These are phyloP conservation scores for Aegithalos caudatus DNA, from an alignment of 2,113 vertebrate species.

Conservation along the genomic window DNA sequence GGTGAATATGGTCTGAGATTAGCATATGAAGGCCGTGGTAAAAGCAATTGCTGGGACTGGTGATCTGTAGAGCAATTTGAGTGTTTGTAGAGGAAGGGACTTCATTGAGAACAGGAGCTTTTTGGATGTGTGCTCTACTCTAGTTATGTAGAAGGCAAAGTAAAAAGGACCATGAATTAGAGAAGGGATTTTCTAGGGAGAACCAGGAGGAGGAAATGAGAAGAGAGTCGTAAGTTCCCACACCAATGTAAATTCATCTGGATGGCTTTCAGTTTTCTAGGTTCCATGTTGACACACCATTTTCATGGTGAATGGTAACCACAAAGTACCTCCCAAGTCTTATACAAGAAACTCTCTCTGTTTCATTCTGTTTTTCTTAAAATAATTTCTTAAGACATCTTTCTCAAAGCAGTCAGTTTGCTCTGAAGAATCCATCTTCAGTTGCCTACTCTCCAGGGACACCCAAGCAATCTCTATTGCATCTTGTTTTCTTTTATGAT, in stretches of 20 bases:
- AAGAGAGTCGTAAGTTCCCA: background rate
- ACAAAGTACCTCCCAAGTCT: background rate
- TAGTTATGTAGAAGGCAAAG: background rate
- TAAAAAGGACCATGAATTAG: background rate
- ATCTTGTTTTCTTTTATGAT: background rate
- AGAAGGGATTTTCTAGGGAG: background rate
- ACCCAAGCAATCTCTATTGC: background rate
- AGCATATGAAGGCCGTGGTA: background rate
- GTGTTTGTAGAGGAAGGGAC: background rate
- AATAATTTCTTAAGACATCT: background rate
- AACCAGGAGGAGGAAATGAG: background rate
- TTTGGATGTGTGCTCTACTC: background rate
- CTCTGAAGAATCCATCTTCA: background rate
- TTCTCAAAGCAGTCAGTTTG: background rate
- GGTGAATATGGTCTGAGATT: background rate
- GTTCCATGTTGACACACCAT: background rate
- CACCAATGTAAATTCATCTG: background rate
- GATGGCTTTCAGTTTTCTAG: background rate
- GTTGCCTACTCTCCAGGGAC: background rate
- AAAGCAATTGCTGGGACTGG: background rate
- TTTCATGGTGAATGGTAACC: background rate
- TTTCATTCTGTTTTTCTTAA: background rate
- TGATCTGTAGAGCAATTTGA: fast-evolving
- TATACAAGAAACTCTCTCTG: background rate
- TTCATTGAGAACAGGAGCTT: background rate